Evolutionary conservation across 2,888 invertebrate genomes (phyloP), one percentile per base, ranked within the genome.

Genomic region (Athalia cordata): DNA sequence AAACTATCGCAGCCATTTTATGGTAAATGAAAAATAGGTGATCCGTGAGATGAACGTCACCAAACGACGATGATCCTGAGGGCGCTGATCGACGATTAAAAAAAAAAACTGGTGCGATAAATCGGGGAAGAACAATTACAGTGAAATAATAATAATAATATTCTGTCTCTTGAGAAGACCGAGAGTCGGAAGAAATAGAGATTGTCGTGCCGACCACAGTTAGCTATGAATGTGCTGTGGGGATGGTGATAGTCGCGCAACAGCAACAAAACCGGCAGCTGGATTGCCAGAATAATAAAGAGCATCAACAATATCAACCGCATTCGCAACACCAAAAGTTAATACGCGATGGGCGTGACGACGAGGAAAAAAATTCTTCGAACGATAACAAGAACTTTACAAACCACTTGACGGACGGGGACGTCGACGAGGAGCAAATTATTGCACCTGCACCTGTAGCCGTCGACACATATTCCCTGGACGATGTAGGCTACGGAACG

Each of bases 231-330:
- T 77, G 68, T 67, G 61, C 67, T 77, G 75, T 76, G 79, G 84
- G 83, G 65, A 85, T 84, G 85, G 85, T 85, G 79, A 85, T 81
- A 79, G 75, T 83, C 83, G 77, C 81, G 75, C 84, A 84, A 64
- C 76, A 76, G 65, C 82, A 80, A 59, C 84, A 82, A 70, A 79
- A 81, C 59, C 45, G 15, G 66, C 11, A 45, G 45, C 45, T 13
- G 62, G 29, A 29, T 29, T 29, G 29, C 29, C 29, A 29, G 62
- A n/a, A 62, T 3, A 62, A 62, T 8, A 15, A 13, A 47, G n/a
- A n/a, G n/a, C n/a, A 68, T 68, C 43, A 49, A n/a, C 66, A 49
- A n/a, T 11, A 67, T 55, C 52, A 68, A 47, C 29, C 29, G 29
- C 29, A 29, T 29, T 29, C 29, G 29, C 29, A 29, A 2, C 29